Percentiles rank a stretch among this genome's conserved stretches.
These are phyloP conservation scores for Siniperca scherzeri DNA, from an alignment of 2,797 vertebrate species.

Conservation along the genomic window DNA sequence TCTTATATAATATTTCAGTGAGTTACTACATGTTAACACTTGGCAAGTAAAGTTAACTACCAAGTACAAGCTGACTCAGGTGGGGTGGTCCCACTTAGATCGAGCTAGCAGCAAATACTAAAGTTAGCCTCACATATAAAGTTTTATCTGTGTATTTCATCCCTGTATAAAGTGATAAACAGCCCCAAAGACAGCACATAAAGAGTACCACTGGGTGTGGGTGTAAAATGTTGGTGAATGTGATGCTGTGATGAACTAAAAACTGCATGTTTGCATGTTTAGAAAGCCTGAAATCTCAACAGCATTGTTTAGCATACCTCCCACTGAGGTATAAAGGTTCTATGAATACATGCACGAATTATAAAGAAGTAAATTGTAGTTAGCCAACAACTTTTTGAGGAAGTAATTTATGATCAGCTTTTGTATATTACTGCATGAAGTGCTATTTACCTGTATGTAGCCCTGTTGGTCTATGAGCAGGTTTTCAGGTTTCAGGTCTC, in stretches of 20 bases:
- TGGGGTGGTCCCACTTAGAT: background rate
- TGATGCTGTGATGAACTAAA: background rate
- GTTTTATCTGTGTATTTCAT: background rate
- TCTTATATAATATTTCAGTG: background rate
- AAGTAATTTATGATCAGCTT: background rate
- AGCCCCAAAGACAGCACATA: background rate
- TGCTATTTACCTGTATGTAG: slow-evolving; percentile 88
- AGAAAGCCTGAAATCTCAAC: background rate
- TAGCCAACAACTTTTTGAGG: background rate
- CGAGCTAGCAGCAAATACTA: background rate
- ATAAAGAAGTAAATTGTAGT: background rate
- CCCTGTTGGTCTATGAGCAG: slow-evolving; percentile 95
- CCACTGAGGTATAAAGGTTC: background rate
- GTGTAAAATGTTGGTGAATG: background rate
- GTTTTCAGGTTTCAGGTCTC: slow-evolving; percentile 96
- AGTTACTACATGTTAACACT: background rate
- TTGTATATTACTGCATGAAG: background rate
- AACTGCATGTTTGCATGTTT: background rate
- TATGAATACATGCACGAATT: background rate
- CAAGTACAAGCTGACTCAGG: background rate
- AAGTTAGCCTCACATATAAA: background rate
- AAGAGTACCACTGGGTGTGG: background rate
- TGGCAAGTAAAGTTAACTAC: background rate
- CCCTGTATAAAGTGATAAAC: background rate
- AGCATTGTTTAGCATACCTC: background rate